Percentiles rank a stretch among this genome's conserved stretches.
These are phyloP conservation scores for Leptinotarsa undecemlineata DNA, from an alignment of 1,140 invertebrate genomes.

Conservation along the genomic window DNA sequence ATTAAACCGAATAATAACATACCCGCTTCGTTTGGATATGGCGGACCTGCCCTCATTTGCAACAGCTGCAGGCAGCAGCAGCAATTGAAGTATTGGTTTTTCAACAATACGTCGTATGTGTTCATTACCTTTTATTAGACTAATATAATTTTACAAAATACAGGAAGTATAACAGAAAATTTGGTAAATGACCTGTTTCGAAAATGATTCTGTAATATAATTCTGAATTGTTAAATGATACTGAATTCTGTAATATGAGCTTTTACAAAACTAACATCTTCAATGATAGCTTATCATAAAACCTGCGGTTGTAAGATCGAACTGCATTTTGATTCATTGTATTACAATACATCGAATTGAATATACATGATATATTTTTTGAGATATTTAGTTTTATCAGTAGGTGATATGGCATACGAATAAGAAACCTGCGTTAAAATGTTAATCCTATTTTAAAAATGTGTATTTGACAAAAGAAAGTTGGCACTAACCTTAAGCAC, in stretches of 20 bases:
- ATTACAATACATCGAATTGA: conserved; percentile 6
- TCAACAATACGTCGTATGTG: no score
- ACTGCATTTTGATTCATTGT: background rate
- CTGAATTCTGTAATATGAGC: no score
- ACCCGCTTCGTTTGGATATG: background rate
- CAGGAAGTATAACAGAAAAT: no score
- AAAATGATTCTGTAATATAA: no score
- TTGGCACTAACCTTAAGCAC: conserved; percentile 23
- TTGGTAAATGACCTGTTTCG: no score
- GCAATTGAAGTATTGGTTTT: no score
- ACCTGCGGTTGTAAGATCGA: background rate
- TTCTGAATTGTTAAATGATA: no score
- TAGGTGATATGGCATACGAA: background rate
- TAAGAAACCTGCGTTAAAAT: background rate
- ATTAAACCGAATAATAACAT: background rate
- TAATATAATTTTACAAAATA: no score
- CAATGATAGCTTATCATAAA: background rate
- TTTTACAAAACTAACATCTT: background rate
- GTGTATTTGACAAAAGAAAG: no score
- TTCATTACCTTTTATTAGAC: no score
- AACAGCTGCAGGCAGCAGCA: no score
- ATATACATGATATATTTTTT: background rate
- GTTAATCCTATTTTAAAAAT: background rate
- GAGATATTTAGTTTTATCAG: background rate
- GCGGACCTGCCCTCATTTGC: no score